Evolutionary conservation across 2,113 vertebrate species (phyloP), one percentile per base, ranked within the genome.

Genomic region (Pelodiscus sinensis): DNA sequence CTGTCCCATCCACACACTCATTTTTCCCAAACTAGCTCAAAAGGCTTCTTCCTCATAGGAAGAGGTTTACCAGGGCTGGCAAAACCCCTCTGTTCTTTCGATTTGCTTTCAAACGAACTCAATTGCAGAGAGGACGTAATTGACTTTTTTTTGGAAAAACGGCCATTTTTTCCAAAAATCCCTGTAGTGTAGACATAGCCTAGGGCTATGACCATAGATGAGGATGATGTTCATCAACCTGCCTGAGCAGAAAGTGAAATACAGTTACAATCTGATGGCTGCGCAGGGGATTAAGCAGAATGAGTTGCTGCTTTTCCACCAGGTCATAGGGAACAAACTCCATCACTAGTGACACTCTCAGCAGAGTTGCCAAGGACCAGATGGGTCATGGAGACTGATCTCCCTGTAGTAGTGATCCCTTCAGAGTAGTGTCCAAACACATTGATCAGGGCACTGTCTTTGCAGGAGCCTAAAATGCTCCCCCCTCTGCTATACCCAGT

Each of bases 311-410:
- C 51, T 84, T 57, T n/a, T 58, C 68, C 54, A 22, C 51, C 27
- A n/a, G 24, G 18, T 27, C 58, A 15, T 55, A 55, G 73, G 52
- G 18, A 54, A 62, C 1, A 0, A 75, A 1, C 0, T 21, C 21
- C 11, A 75, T 22, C 38, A 35, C n/a, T 44, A 22, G 11, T 75
- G 68, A 50, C 9, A 35, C 27, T 18, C 6, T 50, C 24, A 3
- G 2, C 11, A 60, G 25, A 1, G 1, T 1, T 2, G 8, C 14
- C 51, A 9, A 86, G 38, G 29, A 55, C 29, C 8, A 3, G 2
- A 1, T 1, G 9, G 24, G 9, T 12, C 44, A 68, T n/a, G 15
- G 86, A 1, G 0, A 27, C 77, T 4, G 1, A 88, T 1, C 1
- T 35, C 22, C 22, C 44, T 84, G 55, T 68, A 60, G 22, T 8